Conservation (phyloP, 2,888 invertebrate genomes). For the Strigamia crassipes region DNA sequence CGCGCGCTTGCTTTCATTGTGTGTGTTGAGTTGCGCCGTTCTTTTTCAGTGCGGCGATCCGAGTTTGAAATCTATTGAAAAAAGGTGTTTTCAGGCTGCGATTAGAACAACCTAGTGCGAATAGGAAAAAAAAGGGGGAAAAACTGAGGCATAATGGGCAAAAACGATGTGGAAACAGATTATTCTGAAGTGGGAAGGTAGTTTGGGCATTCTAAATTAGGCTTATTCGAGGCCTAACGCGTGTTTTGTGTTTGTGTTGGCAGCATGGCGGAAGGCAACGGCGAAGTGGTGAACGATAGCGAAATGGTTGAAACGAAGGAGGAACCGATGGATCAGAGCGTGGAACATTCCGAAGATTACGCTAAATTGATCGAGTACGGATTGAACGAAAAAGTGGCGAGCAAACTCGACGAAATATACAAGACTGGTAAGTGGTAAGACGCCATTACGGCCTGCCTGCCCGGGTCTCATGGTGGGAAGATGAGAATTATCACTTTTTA, state of each 20-base stretch:
- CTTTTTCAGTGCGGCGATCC: conserved; percentile 18
- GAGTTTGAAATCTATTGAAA: not conserved
- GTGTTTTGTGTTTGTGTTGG: conserved; percentile 41
- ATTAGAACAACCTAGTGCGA: conserved; percentile 4
- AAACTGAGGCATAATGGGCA: conserved; percentile 35
- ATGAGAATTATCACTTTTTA: not conserved
- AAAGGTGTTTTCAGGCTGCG: not conserved
- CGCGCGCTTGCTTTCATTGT: conserved; percentile 39
- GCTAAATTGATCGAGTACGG: conserved; percentile 94
- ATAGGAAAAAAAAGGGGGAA: conserved; percentile 32
- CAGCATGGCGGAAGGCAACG: conserved; percentile 53
- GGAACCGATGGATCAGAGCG: conserved; percentile 65
- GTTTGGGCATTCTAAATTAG: conserved; percentile 18
- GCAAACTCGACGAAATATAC: conserved; percentile 95
- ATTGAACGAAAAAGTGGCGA: conserved; percentile 90
- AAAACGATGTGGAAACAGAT: conserved; percentile 46
- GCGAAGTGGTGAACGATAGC: conserved; percentile 53
- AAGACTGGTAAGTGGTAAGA: conserved; percentile 75
- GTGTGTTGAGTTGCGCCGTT: conserved; percentile 29
- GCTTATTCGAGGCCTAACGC: conserved; percentile 33
- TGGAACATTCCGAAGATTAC: conserved; percentile 75
- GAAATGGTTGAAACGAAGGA: conserved; percentile 59
- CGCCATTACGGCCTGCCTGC: not conserved
- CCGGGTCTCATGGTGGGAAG: not conserved
- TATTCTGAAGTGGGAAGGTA: conserved; percentile 43